Base-by-base conservation (phyloP, 2,888 invertebrate genomes). In the Branchellion lobata region DNA sequence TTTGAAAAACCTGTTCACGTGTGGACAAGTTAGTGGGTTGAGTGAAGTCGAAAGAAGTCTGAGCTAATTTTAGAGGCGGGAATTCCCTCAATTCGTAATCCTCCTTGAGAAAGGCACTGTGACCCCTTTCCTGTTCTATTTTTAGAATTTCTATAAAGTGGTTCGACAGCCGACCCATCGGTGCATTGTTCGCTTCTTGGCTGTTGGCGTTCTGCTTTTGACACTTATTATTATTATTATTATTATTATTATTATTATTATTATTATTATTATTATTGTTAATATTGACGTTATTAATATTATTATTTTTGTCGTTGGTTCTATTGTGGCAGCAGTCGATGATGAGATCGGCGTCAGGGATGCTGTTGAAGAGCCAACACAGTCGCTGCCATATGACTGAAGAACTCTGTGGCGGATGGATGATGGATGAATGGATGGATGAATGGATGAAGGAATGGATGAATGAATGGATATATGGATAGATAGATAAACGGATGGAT, bases 81-180 rank as follows among this genome's bases (percentile, higher is more conserved):
- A 57, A 57, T 3, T 57, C 11, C 61, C 61, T 57, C 61, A 57
- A n/a, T 57, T 57, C 61, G 24, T 57, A 57, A n/a, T 57, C 61
- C 21, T 57, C 61, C n/a, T 57, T 57, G 11, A 57, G 24, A n/a
- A 14, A 57, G 24, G 61, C 61, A 3, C n/a, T n/a, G 24, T 24
- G 61, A 57, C 21, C 11, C 3, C 21, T n/a, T 5, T 57, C n/a
- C 3, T n/a, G 11, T n/a, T 57, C 61, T n/a, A 3, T 24, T n/a
- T 57, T 57, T 5, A 57, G 21, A n/a, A 57, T 57, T 8, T 24
- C 61, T n/a, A 57, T n/a, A 24, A 57, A 57, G 21, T 5, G 3
- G 5, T n/a, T 24, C 24, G 61, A 57, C n/a, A 57, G 21, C 61
- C 21, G 5, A 5, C 8, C n/a, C 21, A 14, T 57, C 5, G 61